Evolutionary conservation across 2,113 vertebrate genomes (phyloP).

Genomic region (Corvus moneduloides): DNA sequence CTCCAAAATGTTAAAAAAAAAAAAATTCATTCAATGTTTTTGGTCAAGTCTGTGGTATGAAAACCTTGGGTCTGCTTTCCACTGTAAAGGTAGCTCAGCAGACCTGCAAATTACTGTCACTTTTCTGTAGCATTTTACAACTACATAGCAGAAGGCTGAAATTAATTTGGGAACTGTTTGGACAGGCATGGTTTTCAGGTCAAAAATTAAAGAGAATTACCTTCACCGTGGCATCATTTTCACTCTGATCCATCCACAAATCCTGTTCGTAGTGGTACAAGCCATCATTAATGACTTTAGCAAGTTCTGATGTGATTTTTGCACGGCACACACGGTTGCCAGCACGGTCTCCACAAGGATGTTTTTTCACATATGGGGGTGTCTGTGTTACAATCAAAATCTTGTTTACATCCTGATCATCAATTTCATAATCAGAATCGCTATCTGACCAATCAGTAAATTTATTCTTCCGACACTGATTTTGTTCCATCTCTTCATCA

Average conservation of each 20-base stretch:
- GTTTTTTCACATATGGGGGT: conserved; percentile 73
- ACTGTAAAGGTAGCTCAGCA: neutral
- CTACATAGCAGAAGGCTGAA: neutral
- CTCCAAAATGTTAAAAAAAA: neutral
- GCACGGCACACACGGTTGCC: conserved; percentile 59
- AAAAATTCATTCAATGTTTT: neutral
- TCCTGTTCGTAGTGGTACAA: conserved; percentile 78
- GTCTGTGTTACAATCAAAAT: conserved; percentile 81
- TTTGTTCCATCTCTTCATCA: conserved; percentile 77
- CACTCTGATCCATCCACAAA: conserved; percentile 71
- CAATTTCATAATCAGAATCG: conserved; percentile 79
- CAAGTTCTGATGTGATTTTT: conserved; percentile 76
- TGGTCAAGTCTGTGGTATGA: neutral
- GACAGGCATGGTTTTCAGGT: neutral
- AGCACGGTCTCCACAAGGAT: conserved; percentile 62
- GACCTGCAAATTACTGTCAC: neutral
- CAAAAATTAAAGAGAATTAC: conserved; percentile 52
- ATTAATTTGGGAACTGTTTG: neutral
- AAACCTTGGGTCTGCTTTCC: neutral
- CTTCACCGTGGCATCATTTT: conserved; percentile 65
- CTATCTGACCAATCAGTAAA: conserved; percentile 77
- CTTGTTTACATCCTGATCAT: conserved; percentile 79
- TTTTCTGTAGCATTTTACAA: neutral
- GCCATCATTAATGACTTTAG: conserved; percentile 78
- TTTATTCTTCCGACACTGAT: conserved; percentile 65